These are phyloP conservation scores for Porites evermanni DNA, from an alignment of 92 coral and sea anemone genomes.

Conservation along the genomic window DNA sequence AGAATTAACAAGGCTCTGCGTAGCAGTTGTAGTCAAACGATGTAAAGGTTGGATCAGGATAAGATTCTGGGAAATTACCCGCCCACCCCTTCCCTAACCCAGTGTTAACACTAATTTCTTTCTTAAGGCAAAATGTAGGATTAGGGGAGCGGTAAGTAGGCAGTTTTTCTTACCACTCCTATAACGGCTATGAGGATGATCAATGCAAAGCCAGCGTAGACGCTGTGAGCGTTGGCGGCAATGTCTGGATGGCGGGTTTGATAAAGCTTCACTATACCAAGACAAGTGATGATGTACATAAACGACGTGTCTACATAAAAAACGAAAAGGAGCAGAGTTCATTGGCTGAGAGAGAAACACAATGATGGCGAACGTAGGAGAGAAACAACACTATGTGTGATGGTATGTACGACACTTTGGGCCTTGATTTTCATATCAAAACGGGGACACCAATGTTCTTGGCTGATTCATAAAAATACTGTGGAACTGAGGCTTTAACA, in stretches of 20 bases:
- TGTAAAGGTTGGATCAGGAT: not conserved
- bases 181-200: conserved; percentile 92
- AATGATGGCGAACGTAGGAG: not conserved
- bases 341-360: not conserved
- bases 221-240: conserved; percentile 92
- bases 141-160: too few relatives aligned
- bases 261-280: conserved; percentile 92
- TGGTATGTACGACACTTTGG: too few relatives aligned
- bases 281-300: conserved; percentile 96
- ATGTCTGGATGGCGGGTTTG: conserved; percentile 98
- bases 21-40: not conserved
- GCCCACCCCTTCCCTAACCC: too few relatives aligned
- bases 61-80: too few relatives aligned
- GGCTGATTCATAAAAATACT: too few relatives aligned
- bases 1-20: not conserved
- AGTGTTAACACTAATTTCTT: too few relatives aligned
- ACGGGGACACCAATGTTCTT: too few relatives aligned
- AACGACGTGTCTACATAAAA: conserved; percentile 86
- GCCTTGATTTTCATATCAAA: too few relatives aligned
- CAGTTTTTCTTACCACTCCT: conserved; percentile 84
- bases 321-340: not conserved
- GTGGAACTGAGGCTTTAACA: too few relatives aligned
- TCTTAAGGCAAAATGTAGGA: too few relatives aligned
- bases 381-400: too few relatives aligned
- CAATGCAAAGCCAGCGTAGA: conserved; percentile 89